Evolutionary conservation across 2,888 invertebrate genomes (phyloP).

Genomic region (Dynastes grantii): DNA sequence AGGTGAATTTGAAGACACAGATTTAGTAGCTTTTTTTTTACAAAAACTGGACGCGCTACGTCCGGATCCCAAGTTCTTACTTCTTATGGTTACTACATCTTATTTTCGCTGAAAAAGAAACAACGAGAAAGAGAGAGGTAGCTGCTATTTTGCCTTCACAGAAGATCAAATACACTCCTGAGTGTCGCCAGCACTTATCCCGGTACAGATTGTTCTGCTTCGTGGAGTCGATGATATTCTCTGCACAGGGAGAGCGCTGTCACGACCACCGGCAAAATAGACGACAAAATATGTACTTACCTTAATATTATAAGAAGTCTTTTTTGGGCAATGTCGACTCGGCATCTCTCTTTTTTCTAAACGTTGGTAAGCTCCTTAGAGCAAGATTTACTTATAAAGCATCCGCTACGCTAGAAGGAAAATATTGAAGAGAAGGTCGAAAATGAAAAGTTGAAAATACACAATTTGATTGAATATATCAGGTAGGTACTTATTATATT

Average conservation of each 20-base stretch:
- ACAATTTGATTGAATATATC: too few relatives aligned
- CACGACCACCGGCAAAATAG: constrained; percentile 53
- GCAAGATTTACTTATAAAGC: background rate
- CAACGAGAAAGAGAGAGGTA: background rate
- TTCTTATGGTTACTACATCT: background rate
- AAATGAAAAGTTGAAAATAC: background rate
- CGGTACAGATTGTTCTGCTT: constrained; percentile 54
- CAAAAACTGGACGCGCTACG: too few relatives aligned
- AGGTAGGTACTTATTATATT: too few relatives aligned
- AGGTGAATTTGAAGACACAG: too few relatives aligned
- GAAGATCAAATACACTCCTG: constrained; percentile 57
- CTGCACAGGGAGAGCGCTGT: constrained; percentile 58
- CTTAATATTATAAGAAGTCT: constrained; percentile 3
- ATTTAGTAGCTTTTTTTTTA: too few relatives aligned
- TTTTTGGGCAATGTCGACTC: background rate
- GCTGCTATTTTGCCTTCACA: constrained; percentile 51
- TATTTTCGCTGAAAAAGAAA: constrained; percentile 13
- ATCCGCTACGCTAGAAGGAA: background rate
- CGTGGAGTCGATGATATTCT: constrained; percentile 39
- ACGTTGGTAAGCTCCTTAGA: background rate
- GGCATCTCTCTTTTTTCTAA: too few relatives aligned
- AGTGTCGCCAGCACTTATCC: constrained; percentile 57
- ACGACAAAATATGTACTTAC: constrained; percentile 28
- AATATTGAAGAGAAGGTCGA: background rate
- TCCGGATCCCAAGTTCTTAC: background rate